phyloP scores from a whole-genome alignment of 2,888 invertebrate species.

The Boloria euphrosyne region DNA sequence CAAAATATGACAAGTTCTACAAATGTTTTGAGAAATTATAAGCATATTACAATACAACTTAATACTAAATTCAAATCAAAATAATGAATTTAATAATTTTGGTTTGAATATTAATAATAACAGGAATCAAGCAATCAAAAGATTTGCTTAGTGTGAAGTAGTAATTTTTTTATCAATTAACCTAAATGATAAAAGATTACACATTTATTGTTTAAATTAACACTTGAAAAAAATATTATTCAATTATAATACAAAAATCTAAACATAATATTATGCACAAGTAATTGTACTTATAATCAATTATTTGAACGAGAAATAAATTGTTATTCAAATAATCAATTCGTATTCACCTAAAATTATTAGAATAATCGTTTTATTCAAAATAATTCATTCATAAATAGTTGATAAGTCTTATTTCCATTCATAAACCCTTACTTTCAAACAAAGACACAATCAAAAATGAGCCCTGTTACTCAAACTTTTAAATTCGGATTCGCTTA shows the following conservation, averaged over 20 bases:
- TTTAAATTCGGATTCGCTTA: constrained; percentile 29
- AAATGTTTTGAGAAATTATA: too few species aligned
- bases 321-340: background rate
- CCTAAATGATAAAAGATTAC: too few species aligned
- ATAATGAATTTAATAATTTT: constrained; percentile 16
- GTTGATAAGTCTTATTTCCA: constrained; percentile 1
- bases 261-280: too few species aligned
- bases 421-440: background rate
- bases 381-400: background rate
- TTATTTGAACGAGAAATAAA: background rate
- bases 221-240: too few species aligned
- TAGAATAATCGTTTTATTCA: background rate
- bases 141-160: background rate
- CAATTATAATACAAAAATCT: too few species aligned
- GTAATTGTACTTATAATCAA: background rate
- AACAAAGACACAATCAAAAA: background rate
- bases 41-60: background rate
- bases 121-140: background rate
- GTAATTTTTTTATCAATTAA: too few species aligned
- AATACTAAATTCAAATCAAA: background rate
- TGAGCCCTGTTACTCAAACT: background rate
- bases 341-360: background rate
- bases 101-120: background rate
- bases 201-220: too few species aligned
- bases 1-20: too few species aligned